Conservation (phyloP, 2,797 vertebrate genomes). For the Neosalanx taihuensis region DNA sequence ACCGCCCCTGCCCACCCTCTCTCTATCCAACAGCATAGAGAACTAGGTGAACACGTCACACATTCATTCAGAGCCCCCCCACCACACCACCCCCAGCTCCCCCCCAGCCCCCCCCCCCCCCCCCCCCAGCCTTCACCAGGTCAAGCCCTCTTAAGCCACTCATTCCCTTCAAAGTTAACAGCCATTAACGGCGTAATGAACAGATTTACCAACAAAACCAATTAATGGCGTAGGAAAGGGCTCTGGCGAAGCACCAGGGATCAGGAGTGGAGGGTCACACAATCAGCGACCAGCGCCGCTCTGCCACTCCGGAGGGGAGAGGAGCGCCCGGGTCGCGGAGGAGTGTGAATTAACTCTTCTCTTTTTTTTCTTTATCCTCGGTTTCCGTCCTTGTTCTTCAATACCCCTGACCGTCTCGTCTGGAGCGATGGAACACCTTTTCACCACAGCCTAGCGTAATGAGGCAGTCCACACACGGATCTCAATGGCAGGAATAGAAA, state of each 20-base stretch:
- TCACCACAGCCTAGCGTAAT: slow-evolving; percentile 41
- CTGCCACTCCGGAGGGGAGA: slow-evolving; percentile 43
- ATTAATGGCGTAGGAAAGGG: slow-evolving; percentile 50
- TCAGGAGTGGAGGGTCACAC: slow-evolving; percentile 45
- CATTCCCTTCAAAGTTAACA: slow-evolving; percentile 52
- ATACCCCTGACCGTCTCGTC: neutral
- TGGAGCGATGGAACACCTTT: slow-evolving; percentile 48
- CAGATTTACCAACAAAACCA: slow-evolving; percentile 59
- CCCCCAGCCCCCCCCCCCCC: too few species aligned
- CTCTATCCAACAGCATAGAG: slow-evolving; percentile 38
- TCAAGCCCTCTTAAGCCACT: slow-evolving; percentile 56
- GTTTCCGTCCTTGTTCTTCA: neutral
- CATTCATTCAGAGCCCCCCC: slow-evolving; percentile 32
- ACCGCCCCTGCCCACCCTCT: slow-evolving; percentile 38
- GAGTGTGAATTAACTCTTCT: slow-evolving; percentile 61
- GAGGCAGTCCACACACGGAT: slow-evolving; percentile 44
- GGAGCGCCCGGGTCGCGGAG: slow-evolving; percentile 43
- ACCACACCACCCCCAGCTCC: too few species aligned
- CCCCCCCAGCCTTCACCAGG: neutral
- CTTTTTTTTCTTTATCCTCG: slow-evolving; percentile 5
- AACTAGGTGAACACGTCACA: slow-evolving; percentile 53
- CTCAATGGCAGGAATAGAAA: slow-evolving; percentile 13
- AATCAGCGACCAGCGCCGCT: slow-evolving; percentile 41
- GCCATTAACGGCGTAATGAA: slow-evolving; percentile 62
- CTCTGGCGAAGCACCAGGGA: slow-evolving; percentile 35